Base-by-base conservation (phyloP, 2,113 vertebrate species). In the Thalassoma bifasciatum region DNA sequence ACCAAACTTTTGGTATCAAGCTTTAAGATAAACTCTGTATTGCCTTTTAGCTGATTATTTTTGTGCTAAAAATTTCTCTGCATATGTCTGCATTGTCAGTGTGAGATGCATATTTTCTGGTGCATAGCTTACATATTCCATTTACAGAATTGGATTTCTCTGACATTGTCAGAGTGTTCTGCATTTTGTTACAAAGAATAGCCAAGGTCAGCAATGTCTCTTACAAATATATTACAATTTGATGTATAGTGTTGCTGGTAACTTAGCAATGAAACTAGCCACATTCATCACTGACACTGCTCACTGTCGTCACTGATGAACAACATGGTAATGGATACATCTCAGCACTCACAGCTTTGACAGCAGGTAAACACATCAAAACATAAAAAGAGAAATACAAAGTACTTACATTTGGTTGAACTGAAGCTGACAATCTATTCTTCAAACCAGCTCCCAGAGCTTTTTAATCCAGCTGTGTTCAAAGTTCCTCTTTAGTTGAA, bases 391-490 rank as follows among this genome's bases (percentile, higher is more conserved):
- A 24, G 22, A 23, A 47, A 67, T 7, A 71, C 70, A 21, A 14
- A 3, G 14, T 79, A 89, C 87, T 92, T 60, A 89, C 89, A 66
- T 38, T 59, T 54, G 37, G 46, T 38, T 23, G 68, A 59, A 44
- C 36, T 53, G 30, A 74, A 53, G 52, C 47, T 80, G 40, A 81
- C n/a, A 46, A 14, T 81, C 36, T 62, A 65, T 67, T 57, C 63
- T 24, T 19, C 62, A 54, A 37, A 21, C 14, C 36, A 65, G 49
- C 36, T 37, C 69, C 13, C 40, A 65, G 58, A 63, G 23, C 5
- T 66, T 64, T 85, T 72, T 79, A 75, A 84, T 91, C 72, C 85
- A 83, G 81, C 79, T 59, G 75, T 82, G 70, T 81, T 82, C 72
- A 80, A 77, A 84, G 86, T 71, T 85, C 76, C 61, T 74, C 58